Conservation (phyloP, 2,888 invertebrate genomes). For the Fabriciana adippe region DNA sequence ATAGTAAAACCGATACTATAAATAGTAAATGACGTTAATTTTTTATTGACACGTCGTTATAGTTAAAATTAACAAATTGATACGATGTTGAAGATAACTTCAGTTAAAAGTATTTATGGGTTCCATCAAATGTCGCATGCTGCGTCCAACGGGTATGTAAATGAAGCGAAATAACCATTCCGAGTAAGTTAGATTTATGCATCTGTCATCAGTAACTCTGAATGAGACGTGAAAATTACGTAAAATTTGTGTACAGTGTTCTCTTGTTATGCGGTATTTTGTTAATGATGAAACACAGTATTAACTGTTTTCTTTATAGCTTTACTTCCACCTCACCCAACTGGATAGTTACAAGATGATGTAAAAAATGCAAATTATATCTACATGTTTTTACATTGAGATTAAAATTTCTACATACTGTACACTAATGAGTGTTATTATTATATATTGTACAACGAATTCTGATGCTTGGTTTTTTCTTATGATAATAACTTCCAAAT, state of each 20-base stretch:
- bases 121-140: conserved; percentile 28
- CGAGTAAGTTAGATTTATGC: conserved; percentile 29
- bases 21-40: background rate
- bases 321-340: background rate
- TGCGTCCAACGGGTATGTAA: conserved; percentile 29
- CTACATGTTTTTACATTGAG: too few relatives aligned
- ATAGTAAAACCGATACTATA: background rate
- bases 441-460: too few relatives aligned
- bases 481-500: too few relatives aligned
- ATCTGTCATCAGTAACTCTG: conserved; percentile 14
- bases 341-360: too few relatives aligned
- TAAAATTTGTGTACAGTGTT: conserved; percentile 26
- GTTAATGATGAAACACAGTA: conserved; percentile 10
- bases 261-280: conserved; percentile 17
- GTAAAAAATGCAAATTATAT: too few relatives aligned
- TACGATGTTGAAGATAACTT: conserved; percentile 29
- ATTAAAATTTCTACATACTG: too few relatives aligned
- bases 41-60: conserved; percentile 17
- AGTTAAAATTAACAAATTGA: conserved; percentile 31
- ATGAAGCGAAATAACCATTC: conserved; percentile 30
- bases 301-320: conserved; percentile 6
- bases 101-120: conserved; percentile 25
- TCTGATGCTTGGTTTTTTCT: too few relatives aligned
- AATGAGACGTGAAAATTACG: conserved; percentile 34
- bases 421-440: too few relatives aligned